Percentiles rank a stretch among this genome's conserved stretches.
Conservation (phyloP, 1,140 invertebrate species). For the Anastrepha obliqua region DNA sequence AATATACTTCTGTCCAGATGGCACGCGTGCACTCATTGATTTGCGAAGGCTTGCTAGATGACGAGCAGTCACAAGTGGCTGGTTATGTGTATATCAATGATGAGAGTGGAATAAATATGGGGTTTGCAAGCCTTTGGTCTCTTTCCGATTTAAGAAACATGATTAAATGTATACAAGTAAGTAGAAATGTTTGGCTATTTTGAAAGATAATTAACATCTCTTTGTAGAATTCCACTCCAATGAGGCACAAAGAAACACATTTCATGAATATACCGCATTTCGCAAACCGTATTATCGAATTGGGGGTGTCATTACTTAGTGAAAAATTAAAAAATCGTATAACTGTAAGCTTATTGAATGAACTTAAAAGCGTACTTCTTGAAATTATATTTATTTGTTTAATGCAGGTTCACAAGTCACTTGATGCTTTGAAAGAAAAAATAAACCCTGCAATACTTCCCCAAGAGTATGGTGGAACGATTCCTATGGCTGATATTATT, state of each 20-base stretch:
- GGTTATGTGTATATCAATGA: constrained; percentile 90
- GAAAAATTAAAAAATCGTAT: constrained; percentile 87
- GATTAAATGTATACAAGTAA: constrained; percentile 85
- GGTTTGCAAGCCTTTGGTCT: constrained; percentile 87
- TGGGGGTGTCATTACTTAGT: constrained; percentile 84
- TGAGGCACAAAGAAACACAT: constrained; percentile 89
- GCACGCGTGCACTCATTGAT: constrained; percentile 84
- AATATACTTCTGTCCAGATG: constrained; percentile 84
- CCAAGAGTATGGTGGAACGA: constrained; percentile 88
- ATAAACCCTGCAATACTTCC: constrained; percentile 86
- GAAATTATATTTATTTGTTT: constrained; percentile 34
- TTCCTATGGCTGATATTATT: constrained; percentile 87
- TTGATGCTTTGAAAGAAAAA: constrained; percentile 81
- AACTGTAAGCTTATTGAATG: constrained; percentile 77
- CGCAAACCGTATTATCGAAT: constrained; percentile 86
- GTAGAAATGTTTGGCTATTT: neutral
- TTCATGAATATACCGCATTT: constrained; percentile 87
- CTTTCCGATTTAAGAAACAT: constrained; percentile 85
- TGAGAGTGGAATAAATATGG: constrained; percentile 87
- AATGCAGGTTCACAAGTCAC: constrained; percentile 81
- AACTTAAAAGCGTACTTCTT: neutral
- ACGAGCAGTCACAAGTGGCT: constrained; percentile 85
- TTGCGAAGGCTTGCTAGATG: constrained; percentile 85
- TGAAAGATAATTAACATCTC: constrained; percentile 13
- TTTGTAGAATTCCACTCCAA: constrained; percentile 88